phyloP scores from a whole-genome alignment of 2,888 invertebrate species.

The Bibio marci region DNA sequence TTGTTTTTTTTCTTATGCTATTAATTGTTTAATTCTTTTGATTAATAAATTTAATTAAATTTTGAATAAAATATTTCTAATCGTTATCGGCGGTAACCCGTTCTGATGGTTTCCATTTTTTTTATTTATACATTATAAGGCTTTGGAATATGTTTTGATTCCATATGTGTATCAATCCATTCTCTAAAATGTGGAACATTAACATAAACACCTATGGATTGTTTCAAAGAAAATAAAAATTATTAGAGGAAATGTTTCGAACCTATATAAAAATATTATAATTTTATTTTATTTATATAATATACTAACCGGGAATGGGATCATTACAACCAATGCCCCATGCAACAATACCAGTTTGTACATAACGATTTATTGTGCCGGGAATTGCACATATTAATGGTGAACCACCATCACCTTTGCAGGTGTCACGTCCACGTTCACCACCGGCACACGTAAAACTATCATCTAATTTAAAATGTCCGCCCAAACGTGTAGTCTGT shows the following conservation, averaged over 20 bases:
- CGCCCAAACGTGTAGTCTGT: constrained; percentile 43
- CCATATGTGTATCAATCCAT: constrained; percentile 59
- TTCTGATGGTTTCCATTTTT: no score
- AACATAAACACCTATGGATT: constrained; percentile 54
- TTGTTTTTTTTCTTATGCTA: no score
- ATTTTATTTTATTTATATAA: no score
- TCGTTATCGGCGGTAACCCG: no score
- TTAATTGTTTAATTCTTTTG: no score
- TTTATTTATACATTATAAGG: no score
- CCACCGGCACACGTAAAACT: constrained; percentile 62
- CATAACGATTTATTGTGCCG: constrained; percentile 17
- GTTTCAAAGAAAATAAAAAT: no score
- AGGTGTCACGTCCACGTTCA: constrained; percentile 42
- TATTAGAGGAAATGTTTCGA: no score
- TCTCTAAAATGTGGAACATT: constrained; percentile 42
- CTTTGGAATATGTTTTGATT: no score
- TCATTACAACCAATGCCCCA: constrained; percentile 39
- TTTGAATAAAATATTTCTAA: no score
- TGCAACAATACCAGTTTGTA: constrained; percentile 42
- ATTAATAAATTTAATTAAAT: no score
- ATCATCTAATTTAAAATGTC: constrained; percentile 39
- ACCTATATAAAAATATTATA: no score
- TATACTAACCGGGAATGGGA: constrained; percentile 14
- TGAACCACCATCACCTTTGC: constrained; percentile 52
- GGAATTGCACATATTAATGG: constrained; percentile 49